A percentile compares a stretch with the other conserved stretches of the same genome.
Conservation (phyloP, 2,888 invertebrate genomes). For the Xiphydria camelus region DNA sequence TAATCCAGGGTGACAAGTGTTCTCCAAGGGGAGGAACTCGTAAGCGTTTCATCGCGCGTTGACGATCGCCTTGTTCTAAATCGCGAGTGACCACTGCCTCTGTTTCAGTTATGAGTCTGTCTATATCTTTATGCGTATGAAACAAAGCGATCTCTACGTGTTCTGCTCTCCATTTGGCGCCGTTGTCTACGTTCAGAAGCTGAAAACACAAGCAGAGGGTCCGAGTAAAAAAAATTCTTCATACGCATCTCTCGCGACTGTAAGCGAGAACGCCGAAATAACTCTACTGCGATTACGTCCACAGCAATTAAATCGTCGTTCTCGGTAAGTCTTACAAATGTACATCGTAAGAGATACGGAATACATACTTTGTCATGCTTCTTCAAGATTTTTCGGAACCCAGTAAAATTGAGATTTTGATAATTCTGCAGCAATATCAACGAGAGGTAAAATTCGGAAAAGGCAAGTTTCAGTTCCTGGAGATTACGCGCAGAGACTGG, state of each 20-base stretch:
- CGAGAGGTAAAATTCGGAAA: constrained; percentile 87
- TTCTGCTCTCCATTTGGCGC: constrained; percentile 77
- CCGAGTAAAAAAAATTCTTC: background rate
- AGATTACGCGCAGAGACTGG: constrained; percentile 68
- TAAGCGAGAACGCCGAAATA: too few relatives aligned
- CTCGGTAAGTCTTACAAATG: too few relatives aligned
- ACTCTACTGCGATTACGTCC: too few relatives aligned
- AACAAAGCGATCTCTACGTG: constrained; percentile 83
- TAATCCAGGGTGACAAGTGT: constrained; percentile 80
- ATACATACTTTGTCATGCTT: constrained; percentile 80
- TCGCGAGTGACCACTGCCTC: constrained; percentile 73
- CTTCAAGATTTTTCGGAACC: constrained; percentile 87
- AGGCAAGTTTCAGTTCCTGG: constrained; percentile 84
- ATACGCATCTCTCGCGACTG: too few relatives aligned
- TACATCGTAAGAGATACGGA: too few relatives aligned
- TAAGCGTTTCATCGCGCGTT: constrained; percentile 84
- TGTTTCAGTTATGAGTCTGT: constrained; percentile 79
- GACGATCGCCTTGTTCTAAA: constrained; percentile 78
- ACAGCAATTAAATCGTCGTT: too few relatives aligned
- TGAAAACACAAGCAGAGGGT: too few relatives aligned
- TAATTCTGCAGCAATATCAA: constrained; percentile 85
- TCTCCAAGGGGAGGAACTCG: constrained; percentile 85
- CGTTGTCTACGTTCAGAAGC: constrained; percentile 69
- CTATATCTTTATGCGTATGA: constrained; percentile 83
- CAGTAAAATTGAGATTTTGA: constrained; percentile 86